Base-by-base conservation (phyloP, 1,140 invertebrate genomes). In the Philaenus spumarius region DNA sequence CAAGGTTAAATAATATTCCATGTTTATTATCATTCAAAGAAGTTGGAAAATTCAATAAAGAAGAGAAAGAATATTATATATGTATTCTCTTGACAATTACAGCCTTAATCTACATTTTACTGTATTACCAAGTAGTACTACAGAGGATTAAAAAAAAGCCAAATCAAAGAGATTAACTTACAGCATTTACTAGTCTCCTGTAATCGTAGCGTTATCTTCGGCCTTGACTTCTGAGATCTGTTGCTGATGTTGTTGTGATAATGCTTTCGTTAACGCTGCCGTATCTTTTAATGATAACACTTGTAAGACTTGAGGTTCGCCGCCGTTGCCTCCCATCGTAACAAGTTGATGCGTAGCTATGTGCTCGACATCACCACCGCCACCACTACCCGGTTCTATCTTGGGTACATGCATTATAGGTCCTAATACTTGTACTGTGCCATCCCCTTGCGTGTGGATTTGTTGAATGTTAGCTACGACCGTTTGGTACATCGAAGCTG, bases 401-500 rank as follows among this genome's bases (percentile, higher is more conserved):
- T 84, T 84, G 22, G 83, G 81, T 70, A 92, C 86, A 78, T 90
- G 86, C 66, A 91, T 86, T 71, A 87, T 80, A 53, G 87, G 88
- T 55, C 86, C 83, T 19, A 90, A 81, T 65, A 89, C 89, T 71
- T 81, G 80, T 67, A 92, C 85, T 22, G 85, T 86, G 55, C 85
- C 85, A 65, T 88, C 84, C 67, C 82, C 83, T 66, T 80, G 81
- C n/a, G 80, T 76, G 67, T 87, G 84, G 51, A 89, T 77, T 67
- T 84, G 81, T 72, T 91, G 88, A 68, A 95, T 91, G 71, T 92
- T 93, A 22, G 91, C 90, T 66, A 95, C 90, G 77, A 97, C 93
- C 39, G 91, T 92, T 74, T 97, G 94, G 77, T 97, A 97, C 88
- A 97, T 94, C 56, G 90, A 91, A 35, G 90, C 89, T 22, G 91